These are phyloP conservation scores for Mimumesa dahlbomi DNA, from an alignment of 2,888 invertebrate genomes.

Conservation along the genomic window DNA sequence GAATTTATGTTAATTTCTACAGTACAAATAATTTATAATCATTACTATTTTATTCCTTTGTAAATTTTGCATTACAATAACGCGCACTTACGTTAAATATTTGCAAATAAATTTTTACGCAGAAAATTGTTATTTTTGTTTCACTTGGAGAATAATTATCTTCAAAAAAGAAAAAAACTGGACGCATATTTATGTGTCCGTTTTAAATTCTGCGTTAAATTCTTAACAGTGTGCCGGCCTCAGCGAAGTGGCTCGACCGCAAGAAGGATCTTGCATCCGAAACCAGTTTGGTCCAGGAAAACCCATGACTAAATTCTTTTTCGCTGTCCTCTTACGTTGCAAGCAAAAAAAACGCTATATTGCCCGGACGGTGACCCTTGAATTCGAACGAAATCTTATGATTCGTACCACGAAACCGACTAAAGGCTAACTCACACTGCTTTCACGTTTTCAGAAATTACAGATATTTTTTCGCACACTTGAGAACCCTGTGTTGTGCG, in stretches of 20 bases:
- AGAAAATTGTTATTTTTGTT: neutral
- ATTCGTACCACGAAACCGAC: constrained; percentile 30
- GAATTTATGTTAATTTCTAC: too few species aligned
- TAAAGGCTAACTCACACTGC: neutral
- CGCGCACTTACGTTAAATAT: too few species aligned
- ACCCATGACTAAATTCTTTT: constrained; percentile 21
- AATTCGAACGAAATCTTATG: constrained; percentile 24
- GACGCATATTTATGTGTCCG: constrained; percentile 10
- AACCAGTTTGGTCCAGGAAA: constrained; percentile 66
- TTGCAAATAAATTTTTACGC: too few species aligned
- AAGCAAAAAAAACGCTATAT: constrained; percentile 10
- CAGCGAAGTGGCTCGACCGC: neutral
- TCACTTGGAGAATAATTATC: neutral
- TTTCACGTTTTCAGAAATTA: neutral
- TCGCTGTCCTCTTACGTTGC: constrained; percentile 2
- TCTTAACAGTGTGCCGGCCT: neutral
- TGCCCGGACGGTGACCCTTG: constrained; percentile 26
- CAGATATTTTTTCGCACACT: neutral
- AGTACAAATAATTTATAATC: too few species aligned
- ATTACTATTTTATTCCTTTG: too few species aligned
- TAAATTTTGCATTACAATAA: too few species aligned
- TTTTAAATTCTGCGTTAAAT: constrained; percentile 13
- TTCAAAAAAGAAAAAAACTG: constrained; percentile 23
- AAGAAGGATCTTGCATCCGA: constrained; percentile 30
- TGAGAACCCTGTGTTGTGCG: too few species aligned